Base-by-base conservation (phyloP, 2,797 vertebrate species). In the Sphaeramia orbicularis region DNA sequence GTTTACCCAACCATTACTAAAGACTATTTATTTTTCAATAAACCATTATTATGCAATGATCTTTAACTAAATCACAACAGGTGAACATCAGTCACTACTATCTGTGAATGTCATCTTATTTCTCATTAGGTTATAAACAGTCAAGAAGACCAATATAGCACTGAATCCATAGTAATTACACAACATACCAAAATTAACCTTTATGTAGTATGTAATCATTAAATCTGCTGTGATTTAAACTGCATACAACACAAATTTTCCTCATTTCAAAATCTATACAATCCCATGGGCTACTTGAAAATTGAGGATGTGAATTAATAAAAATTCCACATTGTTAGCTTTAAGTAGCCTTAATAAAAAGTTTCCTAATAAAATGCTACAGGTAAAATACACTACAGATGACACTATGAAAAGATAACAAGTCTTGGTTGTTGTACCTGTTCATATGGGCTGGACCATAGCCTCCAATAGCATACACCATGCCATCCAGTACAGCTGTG, bases 401-500 rank as follows among this genome's bases (percentile, higher is more conserved):
- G 30, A 0, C 59, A 51, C 13, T 27, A 47, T 14, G 21, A 18
- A 36, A 1, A 40, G 7, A 24, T 5, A 24, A 58, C 10, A 40
- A 14, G 2, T 18, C n/a, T 11, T 9, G 10, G 15, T 13, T 10
- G 5, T 2, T 1, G 69, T 91, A 99, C 97, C 98, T 99, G 95
- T 98, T 97, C 97, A 99, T 99, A 55, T 99, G 98, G 4, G 98
- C 97, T 1, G 98, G 97, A 0, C 98, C 98, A 0, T 99, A 99
- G 1, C 98, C 98, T 15, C 98, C 98, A 3, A 99, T 97, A 76
- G 98, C 97, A 0, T 99, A 99, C 52, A 99, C 94, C 97, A 98
- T 99, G n/a, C 96, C 96, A 2, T 99, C 98, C 76, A 99, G 84
- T 45, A 97, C 96, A 0, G 97, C 97, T 0, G 96, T 96, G 7